Evolutionary conservation across 2,888 invertebrate genomes (phyloP).

Genomic region (Megastigmus dorsalis): DNA sequence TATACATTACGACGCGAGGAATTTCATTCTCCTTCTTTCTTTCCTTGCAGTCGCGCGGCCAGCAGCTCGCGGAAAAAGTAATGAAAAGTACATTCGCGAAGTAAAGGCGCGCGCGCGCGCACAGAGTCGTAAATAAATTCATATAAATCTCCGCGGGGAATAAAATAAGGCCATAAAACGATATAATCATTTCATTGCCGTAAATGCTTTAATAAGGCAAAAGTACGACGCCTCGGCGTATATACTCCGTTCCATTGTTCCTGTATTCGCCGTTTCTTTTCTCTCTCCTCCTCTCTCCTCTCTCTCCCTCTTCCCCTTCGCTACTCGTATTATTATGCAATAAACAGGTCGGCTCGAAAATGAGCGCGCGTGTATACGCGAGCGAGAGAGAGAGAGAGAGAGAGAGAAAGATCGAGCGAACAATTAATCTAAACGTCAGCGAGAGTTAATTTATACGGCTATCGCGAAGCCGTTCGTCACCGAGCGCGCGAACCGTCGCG

Average conservation of each 20-base stretch:
- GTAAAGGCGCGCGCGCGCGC: no score
- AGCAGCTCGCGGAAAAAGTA: conserved; percentile 15
- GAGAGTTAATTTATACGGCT: conserved; percentile 71
- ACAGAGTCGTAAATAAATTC: conserved; percentile 49
- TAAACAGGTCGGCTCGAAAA: conserved; percentile 41
- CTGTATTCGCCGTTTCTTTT: neutral
- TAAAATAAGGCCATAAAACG: conserved; percentile 51
- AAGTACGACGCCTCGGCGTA: conserved; percentile 3
- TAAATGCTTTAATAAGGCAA: conserved; percentile 50
- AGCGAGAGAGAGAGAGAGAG: no score
- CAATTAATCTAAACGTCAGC: conserved; percentile 72
- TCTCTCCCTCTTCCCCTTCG: neutral
- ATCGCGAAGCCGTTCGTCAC: conserved; percentile 69
- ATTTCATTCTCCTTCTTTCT: conserved; percentile 37
- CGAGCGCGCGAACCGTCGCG: conserved; percentile 52
- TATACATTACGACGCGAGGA: conserved; percentile 19
- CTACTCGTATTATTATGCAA: conserved; percentile 47
- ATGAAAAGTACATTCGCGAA: conserved; percentile 41
- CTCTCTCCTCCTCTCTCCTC: neutral
- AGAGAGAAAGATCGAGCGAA: no score
- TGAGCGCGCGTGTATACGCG: conserved; percentile 32
- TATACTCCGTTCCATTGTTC: conserved; percentile 16
- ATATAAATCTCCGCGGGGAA: conserved; percentile 47
- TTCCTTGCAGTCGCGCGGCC: no score
- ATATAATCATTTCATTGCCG: conserved; percentile 48